Evolutionary conservation across 2,113 vertebrate genomes (phyloP), one percentile per base, ranked within the genome.

Genomic region (Clarias macrocephalus): DNA sequence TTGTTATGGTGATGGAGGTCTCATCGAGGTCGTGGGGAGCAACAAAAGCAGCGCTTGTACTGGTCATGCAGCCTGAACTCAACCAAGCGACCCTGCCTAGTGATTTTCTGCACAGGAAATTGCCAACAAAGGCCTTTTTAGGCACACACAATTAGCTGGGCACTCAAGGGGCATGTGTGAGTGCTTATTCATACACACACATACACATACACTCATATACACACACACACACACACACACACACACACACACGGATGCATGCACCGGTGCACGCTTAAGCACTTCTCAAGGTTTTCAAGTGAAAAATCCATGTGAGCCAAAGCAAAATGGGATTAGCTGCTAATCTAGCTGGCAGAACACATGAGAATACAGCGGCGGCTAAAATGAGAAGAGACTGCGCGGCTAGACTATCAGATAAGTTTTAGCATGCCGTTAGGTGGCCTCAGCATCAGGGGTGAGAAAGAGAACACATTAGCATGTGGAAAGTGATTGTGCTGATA

Each of bases 1-100:
- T 88, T 91, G 86, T 82, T 83, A 83, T 83, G 75, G 85, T 86
- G 87, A 91, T 85, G 80, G 77, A 86, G 83, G 77, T 77, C 84
- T 82, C 76, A 80, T 80, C 72, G 79, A 85, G 88, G 88, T 89
- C 87, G 84, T 56, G 30, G 66, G 19, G 66, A 72, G 84, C 65
- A 48, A 88, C 88, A 89, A 88, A 88, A 86, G 88, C 57, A 54
- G 23, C 28, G 60, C 83, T 89, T 83, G 73, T 84, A 77, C 37
- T 5, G 76, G 86, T 88, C 90, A 88, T n/a, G 82, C 76, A 12
- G 84, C 75, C 66, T 52, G 23, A 85, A 79, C 65, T 68, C 30
- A 19, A 82, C 86, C 19, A 54, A 79, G 59, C 72, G 68, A 89
- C 82, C 81, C 86, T 66, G 56, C 86, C 81, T 77, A 66, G 56